These are phyloP conservation scores for Rapana venosa DNA, from an alignment of 2,888 invertebrate genomes.

Conservation along the genomic window DNA sequence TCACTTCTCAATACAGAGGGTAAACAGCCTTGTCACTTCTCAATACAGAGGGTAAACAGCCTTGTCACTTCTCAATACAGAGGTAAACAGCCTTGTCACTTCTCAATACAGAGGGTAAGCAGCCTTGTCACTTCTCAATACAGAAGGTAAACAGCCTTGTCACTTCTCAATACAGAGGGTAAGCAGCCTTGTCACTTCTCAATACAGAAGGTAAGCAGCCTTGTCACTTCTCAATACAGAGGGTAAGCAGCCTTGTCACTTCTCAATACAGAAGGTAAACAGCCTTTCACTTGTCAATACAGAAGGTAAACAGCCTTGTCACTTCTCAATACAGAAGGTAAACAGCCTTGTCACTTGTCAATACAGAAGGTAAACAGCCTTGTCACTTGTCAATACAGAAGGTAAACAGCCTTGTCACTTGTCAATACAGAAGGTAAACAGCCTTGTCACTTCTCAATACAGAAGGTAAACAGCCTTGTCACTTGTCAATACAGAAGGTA, in stretches of 20 bases:
- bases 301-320: slow-evolving; percentile 79
- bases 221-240: slow-evolving; percentile 79
- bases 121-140: slow-evolving; percentile 63
- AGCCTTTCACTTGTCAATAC: slow-evolving; percentile 76
- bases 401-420: slow-evolving; percentile 74
- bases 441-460: slow-evolving; percentile 76
- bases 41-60: slow-evolving; percentile 81
- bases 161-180: slow-evolving; percentile 81
- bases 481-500: slow-evolving; percentile 81
- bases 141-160: slow-evolving; percentile 81
- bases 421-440: slow-evolving; percentile 81
- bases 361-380: slow-evolving; percentile 81
- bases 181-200: slow-evolving; percentile 38
- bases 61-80: slow-evolving; percentile 79
- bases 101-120: slow-evolving; percentile 81
- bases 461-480: slow-evolving; percentile 79
- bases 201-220: slow-evolving; percentile 81
- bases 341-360: slow-evolving; percentile 27
- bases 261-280: slow-evolving; percentile 81
- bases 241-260: slow-evolving; percentile 75
- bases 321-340: slow-evolving; percentile 81
- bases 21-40: slow-evolving; percentile 58
- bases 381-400: slow-evolving; percentile 80
- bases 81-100: slow-evolving; percentile 77
- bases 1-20: slow-evolving; percentile 81